A percentile compares a stretch with the other conserved stretches of the same genome.
Evolutionary conservation across 1,140 invertebrate genomes (phyloP).

Genomic region (Drosophila ohnishii): DNA sequence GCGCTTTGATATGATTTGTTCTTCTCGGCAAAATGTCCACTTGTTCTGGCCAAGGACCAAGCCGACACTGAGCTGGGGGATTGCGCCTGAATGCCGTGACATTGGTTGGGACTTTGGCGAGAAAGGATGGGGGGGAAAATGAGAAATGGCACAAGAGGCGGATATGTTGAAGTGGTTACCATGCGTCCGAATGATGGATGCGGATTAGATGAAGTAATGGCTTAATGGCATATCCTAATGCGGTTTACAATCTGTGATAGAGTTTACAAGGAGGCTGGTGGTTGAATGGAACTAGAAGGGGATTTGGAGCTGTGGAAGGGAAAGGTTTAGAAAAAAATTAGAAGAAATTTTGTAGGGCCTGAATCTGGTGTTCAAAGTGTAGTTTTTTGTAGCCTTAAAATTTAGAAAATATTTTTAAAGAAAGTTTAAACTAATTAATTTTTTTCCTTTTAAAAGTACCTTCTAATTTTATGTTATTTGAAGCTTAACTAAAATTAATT

Average conservation of each 20-base stretch:
- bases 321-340: too few species aligned
- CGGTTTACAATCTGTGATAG: not conserved
- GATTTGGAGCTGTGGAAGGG: not conserved
- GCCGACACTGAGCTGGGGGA: slow-evolving; percentile 1
- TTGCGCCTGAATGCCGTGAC: slow-evolving; percentile 53
- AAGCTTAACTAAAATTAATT: not conserved
- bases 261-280: not conserved
- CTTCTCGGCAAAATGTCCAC: slow-evolving; percentile 50
- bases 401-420: too few species aligned
- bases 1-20: slow-evolving; percentile 68
- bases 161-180: slow-evolving; percentile 33
- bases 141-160: slow-evolving; percentile 23
- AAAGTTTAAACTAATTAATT: too few species aligned
- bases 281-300: not conserved
- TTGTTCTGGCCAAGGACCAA: slow-evolving; percentile 54
- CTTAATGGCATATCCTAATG: slow-evolving; percentile 17
- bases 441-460: too few species aligned
- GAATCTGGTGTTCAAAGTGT: too few species aligned
- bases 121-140: slow-evolving; percentile 21
- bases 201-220: slow-evolving; percentile 22
- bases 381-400: too few species aligned
- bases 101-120: slow-evolving; percentile 39
- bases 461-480: not conserved
- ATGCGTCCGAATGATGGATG: slow-evolving; percentile 30
- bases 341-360: too few species aligned